Evolutionary conservation across 1,140 invertebrate species (phyloP), one percentile per base, ranked within the genome.

Genomic region (Microplitis demolitor): DNA sequence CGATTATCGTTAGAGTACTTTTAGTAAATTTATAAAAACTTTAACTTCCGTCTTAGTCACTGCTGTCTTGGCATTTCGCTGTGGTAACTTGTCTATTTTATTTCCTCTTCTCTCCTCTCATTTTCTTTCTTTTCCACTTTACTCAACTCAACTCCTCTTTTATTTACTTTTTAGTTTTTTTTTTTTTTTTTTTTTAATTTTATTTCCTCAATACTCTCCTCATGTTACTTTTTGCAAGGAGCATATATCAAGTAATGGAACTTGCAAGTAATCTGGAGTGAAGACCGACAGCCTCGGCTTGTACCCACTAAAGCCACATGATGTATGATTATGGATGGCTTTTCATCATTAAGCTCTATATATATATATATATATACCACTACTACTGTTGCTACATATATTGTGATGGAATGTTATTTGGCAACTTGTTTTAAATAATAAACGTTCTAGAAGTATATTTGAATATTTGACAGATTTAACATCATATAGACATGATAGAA

Each of bases 221-320:
- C 13, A n/a, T 3, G 35, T 37, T 56, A 56, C 13, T n/a, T 24
- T 56, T 56, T 56, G 0, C 5, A 6, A 6, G 0, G 9, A n/a
- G 53, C 6, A 4, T 56, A 56, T n/a, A 56, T 6, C 9, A 13
- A 62, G 66, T 67, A 67, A 67, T 67, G 66, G 66, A 67, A 67
- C 66, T 67, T 67, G 66, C 50, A 13, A 67, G 66, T 67, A 67
- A 67, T 67, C 66, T 67, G 50, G 66, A 67, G 31, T 34, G 50
- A 67, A 67, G 51, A 67, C 66, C 66, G 66, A 67, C 66, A 39
- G 50, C 8, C 53, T 67, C 34, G 45, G 13, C 39, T 34, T 34
- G 13, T 6, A 39, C 34, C 50, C 9, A 5, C 39, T 16, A 35
- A 62, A 62, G 34, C 35, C 33, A 62, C 56, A 58, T 58, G 24